Base-by-base conservation (phyloP, 1,140 invertebrate species). In the Rhopalosiphum padi region DNA sequence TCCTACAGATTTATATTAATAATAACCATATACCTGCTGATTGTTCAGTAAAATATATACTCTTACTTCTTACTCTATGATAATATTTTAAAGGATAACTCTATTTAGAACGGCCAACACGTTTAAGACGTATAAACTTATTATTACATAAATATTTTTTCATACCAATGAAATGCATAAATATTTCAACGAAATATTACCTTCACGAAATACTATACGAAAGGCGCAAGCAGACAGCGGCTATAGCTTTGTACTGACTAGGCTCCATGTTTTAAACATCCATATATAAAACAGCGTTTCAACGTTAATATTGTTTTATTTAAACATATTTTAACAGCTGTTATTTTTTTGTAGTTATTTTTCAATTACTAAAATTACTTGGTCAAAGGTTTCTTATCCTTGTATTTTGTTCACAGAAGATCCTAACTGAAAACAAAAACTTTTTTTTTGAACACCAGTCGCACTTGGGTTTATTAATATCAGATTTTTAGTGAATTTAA, bases 351-450 rank as follows among this genome's bases (percentile, higher is more conserved):
- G 22, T 89, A 89, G 37, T 89, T 89, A 89, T 89, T 89, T 89
- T 53, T 53, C n/a, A 89, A 89, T 89, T 89, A 55, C 87, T 22
- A 25, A 89, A 89, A 89, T 53, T 89, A 89, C 87, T 37, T 7
- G 48, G 86, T 87, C 86, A 87, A 87, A 48, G 43, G 46, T 87
- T 30, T 87, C 41, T 2, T 35, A 35, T 87, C 83, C 37, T 51
- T 37, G 22, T 25, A 37, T 55, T 89, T 41, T 35, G 35, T 53
- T 37, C 22, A 37, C 51, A 89, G 35, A 5, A 8, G 53, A 53
- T 37, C 8, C 9, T 37, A n/a, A 22, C 43, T 89, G 3, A 53
- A 55, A 89, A 89, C 18, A 53, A 89, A 53, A 89, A 21, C 51
- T n/a, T 85, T 85, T 82, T 37, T 85, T 68, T n/a, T 11, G 83